A percentile compares a stretch with the other conserved stretches of the same genome.
phyloP scores from a whole-genome alignment of 2,113 vertebrate species.

The Pseudopipra pipra region DNA sequence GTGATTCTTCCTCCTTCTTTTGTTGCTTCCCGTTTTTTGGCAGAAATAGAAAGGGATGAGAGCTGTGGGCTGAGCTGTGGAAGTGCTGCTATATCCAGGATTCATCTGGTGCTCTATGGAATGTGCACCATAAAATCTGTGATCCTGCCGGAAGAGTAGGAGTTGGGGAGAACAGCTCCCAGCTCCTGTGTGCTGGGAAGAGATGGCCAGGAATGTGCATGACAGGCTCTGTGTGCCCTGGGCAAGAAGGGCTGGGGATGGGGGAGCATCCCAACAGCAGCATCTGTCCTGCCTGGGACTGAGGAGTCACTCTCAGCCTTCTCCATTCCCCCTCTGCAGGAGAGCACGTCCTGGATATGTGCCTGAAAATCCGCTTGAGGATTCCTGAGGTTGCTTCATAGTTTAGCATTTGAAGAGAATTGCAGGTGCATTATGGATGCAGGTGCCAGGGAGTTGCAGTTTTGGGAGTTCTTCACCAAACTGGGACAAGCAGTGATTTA shows the following conservation, averaged over 20 bases:
- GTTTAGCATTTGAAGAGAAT: not conserved
- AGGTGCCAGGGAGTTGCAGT: not conserved
- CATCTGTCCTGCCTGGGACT: not conserved
- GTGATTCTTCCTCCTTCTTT: not conserved
- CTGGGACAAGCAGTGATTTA: not conserved
- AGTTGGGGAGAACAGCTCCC: not conserved
- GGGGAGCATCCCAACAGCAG: not conserved
- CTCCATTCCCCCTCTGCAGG: not conserved
- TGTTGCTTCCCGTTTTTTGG: not conserved
- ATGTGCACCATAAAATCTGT: not conserved
- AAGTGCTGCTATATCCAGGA: constrained; percentile 12
- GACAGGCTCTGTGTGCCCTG: not conserved
- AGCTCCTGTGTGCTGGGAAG: not conserved
- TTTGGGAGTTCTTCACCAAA: not conserved
- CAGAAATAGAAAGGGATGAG: not conserved
- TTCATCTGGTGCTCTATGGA: constrained; percentile 15
- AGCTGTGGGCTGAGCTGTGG: constrained; percentile 28
- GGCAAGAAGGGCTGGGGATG: not conserved
- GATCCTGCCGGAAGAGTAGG: not conserved
- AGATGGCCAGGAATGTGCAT: not conserved
- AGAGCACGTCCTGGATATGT: not conserved
- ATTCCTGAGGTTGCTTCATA: not conserved
- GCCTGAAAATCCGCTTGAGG: not conserved
- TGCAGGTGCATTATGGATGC: not conserved
- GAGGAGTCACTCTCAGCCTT: not conserved